Conservation (phyloP, 2,113 vertebrate genomes). For the Thunnus thynnus region DNA sequence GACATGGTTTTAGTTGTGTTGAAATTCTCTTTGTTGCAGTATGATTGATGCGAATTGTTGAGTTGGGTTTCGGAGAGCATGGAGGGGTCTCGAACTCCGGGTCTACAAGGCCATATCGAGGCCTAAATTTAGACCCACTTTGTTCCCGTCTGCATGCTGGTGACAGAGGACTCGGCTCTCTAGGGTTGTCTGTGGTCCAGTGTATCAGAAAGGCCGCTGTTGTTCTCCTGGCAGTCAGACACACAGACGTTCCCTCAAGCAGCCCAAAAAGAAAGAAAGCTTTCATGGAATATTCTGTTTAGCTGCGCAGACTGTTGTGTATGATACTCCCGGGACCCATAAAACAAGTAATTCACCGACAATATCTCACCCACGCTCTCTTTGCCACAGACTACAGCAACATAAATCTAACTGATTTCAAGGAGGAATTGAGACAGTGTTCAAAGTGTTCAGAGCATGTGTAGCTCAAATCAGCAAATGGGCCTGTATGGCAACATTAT, state of each 20-base stretch:
- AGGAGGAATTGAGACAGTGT: slow-evolving; percentile 51
- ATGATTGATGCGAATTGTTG: slow-evolving; percentile 53
- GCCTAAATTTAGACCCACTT: slow-evolving; percentile 79
- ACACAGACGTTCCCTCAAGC: slow-evolving; percentile 72
- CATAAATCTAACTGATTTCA: slow-evolving; percentile 71
- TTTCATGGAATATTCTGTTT: slow-evolving; percentile 82
- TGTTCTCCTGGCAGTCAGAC: slow-evolving; percentile 78
- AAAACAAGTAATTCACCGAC: slow-evolving; percentile 80
- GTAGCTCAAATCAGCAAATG: slow-evolving; percentile 45
- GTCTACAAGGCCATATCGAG: slow-evolving; percentile 51
- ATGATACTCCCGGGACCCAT: slow-evolving; percentile 72
- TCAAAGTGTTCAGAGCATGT: slow-evolving; percentile 43
- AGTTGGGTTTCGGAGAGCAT: slow-evolving; percentile 41
- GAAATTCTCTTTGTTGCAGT: slow-evolving; percentile 60
- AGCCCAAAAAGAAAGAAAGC: slow-evolving; percentile 77
- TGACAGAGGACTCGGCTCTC: slow-evolving; percentile 76
- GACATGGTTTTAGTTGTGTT: slow-evolving; percentile 24
- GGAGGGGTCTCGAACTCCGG: slow-evolving; percentile 52
- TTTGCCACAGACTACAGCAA: slow-evolving; percentile 67
- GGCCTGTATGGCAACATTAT: slow-evolving; percentile 27
- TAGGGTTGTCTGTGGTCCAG: slow-evolving; percentile 70
- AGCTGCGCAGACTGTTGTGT: slow-evolving; percentile 72
- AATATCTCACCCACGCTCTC: slow-evolving; percentile 74
- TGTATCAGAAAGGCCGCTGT: slow-evolving; percentile 77
- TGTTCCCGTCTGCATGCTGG: slow-evolving; percentile 73